Conservation (phyloP, 1,140 invertebrate species). For the Lordiphosa stackelbergi region DNA sequence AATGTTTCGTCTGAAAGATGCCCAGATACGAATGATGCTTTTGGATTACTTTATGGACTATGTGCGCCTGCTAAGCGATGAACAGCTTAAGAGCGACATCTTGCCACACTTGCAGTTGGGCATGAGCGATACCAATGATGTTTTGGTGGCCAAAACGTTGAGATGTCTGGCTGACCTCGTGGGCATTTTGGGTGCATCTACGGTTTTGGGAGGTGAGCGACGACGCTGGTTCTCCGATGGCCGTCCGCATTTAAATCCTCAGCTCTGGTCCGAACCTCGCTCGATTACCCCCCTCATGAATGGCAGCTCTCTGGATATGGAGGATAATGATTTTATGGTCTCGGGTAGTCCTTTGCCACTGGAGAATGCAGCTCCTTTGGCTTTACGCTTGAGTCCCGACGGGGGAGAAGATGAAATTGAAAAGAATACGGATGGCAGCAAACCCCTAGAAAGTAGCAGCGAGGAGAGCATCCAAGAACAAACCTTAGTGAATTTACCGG, state of each 20-base stretch:
- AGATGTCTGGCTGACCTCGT: slow-evolving; percentile 88
- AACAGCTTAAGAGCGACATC: slow-evolving; percentile 83
- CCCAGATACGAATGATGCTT: slow-evolving; percentile 84
- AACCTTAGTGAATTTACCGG: slow-evolving; percentile 40
- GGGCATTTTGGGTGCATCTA: slow-evolving; percentile 85
- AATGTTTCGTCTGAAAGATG: slow-evolving; percentile 87
- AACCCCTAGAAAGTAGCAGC: slow-evolving; percentile 11
- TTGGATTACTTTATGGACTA: slow-evolving; percentile 85
- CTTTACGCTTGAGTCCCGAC: slow-evolving; percentile 87
- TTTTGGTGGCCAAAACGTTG: slow-evolving; percentile 87
- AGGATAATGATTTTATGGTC: slow-evolving; percentile 63
- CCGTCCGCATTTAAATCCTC: slow-evolving; percentile 79
- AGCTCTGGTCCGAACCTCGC: slow-evolving; percentile 59
- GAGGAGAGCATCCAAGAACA: slow-evolving; percentile 21
- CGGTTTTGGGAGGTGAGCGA: slow-evolving; percentile 88
- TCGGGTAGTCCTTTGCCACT: slow-evolving; percentile 61
- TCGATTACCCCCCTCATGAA: slow-evolving; percentile 73
- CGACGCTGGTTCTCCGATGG: slow-evolving; percentile 90
- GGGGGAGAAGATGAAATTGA: slow-evolving; percentile 86
- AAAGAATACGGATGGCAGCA: slow-evolving; percentile 34
- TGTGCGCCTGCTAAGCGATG: slow-evolving; percentile 83
- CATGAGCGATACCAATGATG: slow-evolving; percentile 89
- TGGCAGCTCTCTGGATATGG: slow-evolving; percentile 40
- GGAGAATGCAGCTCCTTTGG: slow-evolving; percentile 76
- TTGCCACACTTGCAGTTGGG: slow-evolving; percentile 88